A percentile compares a stretch with the other conserved stretches of the same genome.
Conservation (phyloP, 2,797 vertebrate species). For the Pygocentrus nattereri region DNA sequence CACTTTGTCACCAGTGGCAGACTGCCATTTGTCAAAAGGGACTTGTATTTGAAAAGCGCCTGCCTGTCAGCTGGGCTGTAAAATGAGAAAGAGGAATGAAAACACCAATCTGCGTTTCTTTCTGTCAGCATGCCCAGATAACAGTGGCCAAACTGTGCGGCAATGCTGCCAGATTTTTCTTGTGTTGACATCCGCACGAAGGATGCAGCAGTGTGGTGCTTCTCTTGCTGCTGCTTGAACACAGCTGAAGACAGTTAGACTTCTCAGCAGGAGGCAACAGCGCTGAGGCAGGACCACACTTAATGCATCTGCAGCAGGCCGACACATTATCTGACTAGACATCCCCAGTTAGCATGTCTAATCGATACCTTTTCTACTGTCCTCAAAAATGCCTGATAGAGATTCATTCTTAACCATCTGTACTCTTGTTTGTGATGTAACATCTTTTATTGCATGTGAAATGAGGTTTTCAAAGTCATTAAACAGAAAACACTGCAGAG, state of each 20-base stretch:
- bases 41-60: slow-evolving; percentile 53
- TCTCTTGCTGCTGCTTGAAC: slow-evolving; percentile 40
- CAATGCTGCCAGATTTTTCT: slow-evolving; percentile 47
- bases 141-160: slow-evolving; percentile 45
- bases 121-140: slow-evolving; percentile 52
- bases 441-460: neutral
- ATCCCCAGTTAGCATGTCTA: slow-evolving; percentile 44
- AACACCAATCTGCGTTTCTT: slow-evolving; percentile 51
- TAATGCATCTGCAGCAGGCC: slow-evolving; percentile 32
- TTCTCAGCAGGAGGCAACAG: slow-evolving; percentile 34
- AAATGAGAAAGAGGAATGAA: slow-evolving; percentile 40
- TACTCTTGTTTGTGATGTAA: neutral
- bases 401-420: slow-evolving; percentile 1
- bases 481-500: neutral
- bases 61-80: slow-evolving; percentile 42
- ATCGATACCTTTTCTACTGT: slow-evolving; percentile 39
- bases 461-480: slow-evolving; percentile 7
- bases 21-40: slow-evolving; percentile 50
- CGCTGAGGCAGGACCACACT: slow-evolving; percentile 26
- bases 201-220: slow-evolving; percentile 15
- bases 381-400: slow-evolving; percentile 4
- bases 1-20: slow-evolving; percentile 47
- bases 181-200: slow-evolving; percentile 22
- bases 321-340: slow-evolving; percentile 27
- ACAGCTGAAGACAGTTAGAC: slow-evolving; percentile 34